Base-by-base conservation (phyloP, 2,797 vertebrate species). In the Ptychadena robeensis region DNA sequence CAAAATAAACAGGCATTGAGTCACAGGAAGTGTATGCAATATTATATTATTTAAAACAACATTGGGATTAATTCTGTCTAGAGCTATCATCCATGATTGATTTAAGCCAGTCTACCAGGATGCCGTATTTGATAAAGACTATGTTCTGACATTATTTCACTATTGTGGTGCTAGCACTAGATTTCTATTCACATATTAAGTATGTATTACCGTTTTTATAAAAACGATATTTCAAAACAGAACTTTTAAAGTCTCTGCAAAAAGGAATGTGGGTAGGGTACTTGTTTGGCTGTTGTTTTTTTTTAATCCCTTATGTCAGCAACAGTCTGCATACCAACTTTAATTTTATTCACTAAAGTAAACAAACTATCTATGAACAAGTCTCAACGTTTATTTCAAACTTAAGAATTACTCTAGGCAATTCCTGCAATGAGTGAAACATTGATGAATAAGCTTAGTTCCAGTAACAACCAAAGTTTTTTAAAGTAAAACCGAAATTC, bases 21-120 rank as follows among this genome's bases (percentile, higher is more conserved):
- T 48, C 38, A 73, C 59, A 81, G 69, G 79, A 81, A 81, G 69
- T 48, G 38, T 25, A 81, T 81, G 30, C 57, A 81, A 64, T 34
- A 65, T 65, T 81, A 72, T 61, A 78, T 78, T 78, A 78, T 64
- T 48, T 78, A 34, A n/a, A 73, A 81, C n/a, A 73, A 81, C 38
- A 81, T 18, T 12, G 37, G 59, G 79, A 81, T 72, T 81, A 72
- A 73, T 32, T 32, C 57, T 73, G 69, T 81, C 68, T 72, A 65
- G 59, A 64, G 71, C n/a, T 74, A 37, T 34, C 32, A 74, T 73
- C 35, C 37, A 38, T 37, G 59, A 59, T 65, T 73, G 44, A 81
- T 64, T 59, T 65, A 61, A 32, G 57, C 37, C 32, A 73, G 30
- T 81, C 53, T 63, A 34, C 57, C 57, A 64, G 59, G 53, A 71